Base-by-base conservation (phyloP, 2,113 vertebrate genomes). In the Peromyscus californicus region DNA sequence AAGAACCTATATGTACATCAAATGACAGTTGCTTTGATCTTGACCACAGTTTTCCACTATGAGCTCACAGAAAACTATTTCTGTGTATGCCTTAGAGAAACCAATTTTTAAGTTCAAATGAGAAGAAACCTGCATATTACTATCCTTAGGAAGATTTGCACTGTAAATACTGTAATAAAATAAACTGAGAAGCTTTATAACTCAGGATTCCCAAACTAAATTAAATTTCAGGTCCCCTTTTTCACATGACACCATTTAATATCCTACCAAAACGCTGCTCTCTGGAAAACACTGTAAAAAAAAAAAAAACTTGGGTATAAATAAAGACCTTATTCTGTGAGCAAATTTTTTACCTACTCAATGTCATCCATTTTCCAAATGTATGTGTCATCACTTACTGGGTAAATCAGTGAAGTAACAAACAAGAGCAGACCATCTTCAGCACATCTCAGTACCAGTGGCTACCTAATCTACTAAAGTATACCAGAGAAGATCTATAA, bases 271-370 rank as follows among this genome's bases (percentile, higher is more conserved):
- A 90, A 11, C 65, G 84, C 36, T 96, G 13, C 88, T 94, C 45
- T 87, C 10, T 87, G 33, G 45, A 79, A 92, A 90, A 69, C 3
- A 69, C 31, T 87, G 92, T 93, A 33, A 29, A 94, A 96, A 95
- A 29, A 94, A 96, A 95, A 17, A 96, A 95, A 96, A 85, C 72
- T 54, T 94, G 11, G 6, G 19, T 92, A 90, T 48, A 90, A 95
- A 92, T 57, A 93, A 94, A 65, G 36, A 90, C 31, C 75, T 12
- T 61, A n/a, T 75, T 45, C 9, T 90, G 36, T 80, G 82, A 26
- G 36, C 5, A 72, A 93, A 69, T 3, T n/a, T 69, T 36, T 87
- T 15, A 33, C 13, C 59, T 76, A 94, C 4, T 42, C 57, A 33
- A 74, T 36, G 1, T 65, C 45, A 93, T 76, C 36, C 15, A 59